These are phyloP conservation scores for Microtus montanus DNA, from an alignment of 2,113 vertebrate species.

Conservation along the genomic window DNA sequence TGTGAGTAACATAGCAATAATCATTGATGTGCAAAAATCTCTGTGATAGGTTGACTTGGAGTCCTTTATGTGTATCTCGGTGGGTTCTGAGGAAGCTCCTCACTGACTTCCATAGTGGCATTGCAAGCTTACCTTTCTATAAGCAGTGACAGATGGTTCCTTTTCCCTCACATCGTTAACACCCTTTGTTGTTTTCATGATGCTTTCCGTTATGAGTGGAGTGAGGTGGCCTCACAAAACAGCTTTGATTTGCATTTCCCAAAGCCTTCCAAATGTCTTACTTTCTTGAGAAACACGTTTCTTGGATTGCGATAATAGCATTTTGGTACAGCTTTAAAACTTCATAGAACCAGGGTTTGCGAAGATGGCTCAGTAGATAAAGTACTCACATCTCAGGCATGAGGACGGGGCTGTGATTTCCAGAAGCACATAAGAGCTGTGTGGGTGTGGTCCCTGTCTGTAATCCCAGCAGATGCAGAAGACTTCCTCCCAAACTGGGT, in stretches of 20 bases:
- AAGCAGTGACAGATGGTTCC: not conserved
- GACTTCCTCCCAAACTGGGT: not conserved
- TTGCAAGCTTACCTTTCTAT: not conserved
- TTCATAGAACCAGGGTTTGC: not conserved
- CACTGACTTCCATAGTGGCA: not conserved
- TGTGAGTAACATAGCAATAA: not conserved
- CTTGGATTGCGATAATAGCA: not conserved
- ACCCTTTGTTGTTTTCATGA: not conserved
- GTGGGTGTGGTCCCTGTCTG: too few species aligned
- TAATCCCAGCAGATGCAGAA: not conserved
- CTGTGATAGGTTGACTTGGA: not conserved
- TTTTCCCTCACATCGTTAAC: too few species aligned
- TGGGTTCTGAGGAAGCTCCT: not conserved
- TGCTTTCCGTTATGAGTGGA: not conserved
- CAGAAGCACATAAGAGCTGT: not conserved
- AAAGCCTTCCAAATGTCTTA: not conserved
- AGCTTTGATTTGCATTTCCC: not conserved
- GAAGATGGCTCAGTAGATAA: not conserved
- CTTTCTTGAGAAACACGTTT: not conserved
- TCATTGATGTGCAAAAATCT: not conserved
- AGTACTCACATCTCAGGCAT: not conserved
- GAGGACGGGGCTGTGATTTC: not conserved
- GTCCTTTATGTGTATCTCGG: not conserved
- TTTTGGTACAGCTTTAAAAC: not conserved
- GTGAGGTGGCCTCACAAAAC: not conserved